Base-by-base conservation (phyloP, 2,113 vertebrate genomes). In the Pipra filicauda region DNA sequence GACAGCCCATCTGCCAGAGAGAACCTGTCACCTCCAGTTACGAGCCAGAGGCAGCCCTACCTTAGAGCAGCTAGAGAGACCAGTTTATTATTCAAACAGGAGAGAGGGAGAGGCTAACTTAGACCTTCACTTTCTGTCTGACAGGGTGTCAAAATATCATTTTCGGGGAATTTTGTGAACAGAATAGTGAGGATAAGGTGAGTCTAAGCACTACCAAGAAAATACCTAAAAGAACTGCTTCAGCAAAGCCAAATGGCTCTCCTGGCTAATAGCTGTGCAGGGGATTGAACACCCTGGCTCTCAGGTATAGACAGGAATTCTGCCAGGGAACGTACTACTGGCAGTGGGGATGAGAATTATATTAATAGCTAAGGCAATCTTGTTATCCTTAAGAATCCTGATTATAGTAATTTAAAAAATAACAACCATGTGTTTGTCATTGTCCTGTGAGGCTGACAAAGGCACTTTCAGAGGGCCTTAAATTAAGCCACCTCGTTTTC, bases 71-170 rank as follows among this genome's bases (percentile, higher is more conserved):
- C 95, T 92, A 72, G 91, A 66, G 89, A 91, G 90, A 95, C 97
- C 98, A 96, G 97, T 97, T 98, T 97, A 95, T 97, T 97, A 97
- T 95, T 96, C 96, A 95, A 97, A 97, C 93, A 85, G 70, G 70
- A 71, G 80, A 95, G 86, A 91, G 90, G 82, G 91, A 89, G 95
- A 85, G 89, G 95, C 92, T 88, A 95, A 91, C 95, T 94, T 91
- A 54, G 79, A 61, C 93, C 72, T 94, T 95, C 55, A 43, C 93
- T 88, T 85, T 77, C 95, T 76, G 85, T 78, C 96, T 96, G 96
- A 88, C 92, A 27, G 0, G 1, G 51, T 97, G 98, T 98, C 98
- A 98, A 96, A 95, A 92, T 92, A 96, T 94, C 97, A 81, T 43
- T 91, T 97, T 97, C 93, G 74, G 88, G 80, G 92, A 94, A 87